Base-by-base conservation (phyloP, 2,797 vertebrate genomes). In the Sebastes variabilis region DNA sequence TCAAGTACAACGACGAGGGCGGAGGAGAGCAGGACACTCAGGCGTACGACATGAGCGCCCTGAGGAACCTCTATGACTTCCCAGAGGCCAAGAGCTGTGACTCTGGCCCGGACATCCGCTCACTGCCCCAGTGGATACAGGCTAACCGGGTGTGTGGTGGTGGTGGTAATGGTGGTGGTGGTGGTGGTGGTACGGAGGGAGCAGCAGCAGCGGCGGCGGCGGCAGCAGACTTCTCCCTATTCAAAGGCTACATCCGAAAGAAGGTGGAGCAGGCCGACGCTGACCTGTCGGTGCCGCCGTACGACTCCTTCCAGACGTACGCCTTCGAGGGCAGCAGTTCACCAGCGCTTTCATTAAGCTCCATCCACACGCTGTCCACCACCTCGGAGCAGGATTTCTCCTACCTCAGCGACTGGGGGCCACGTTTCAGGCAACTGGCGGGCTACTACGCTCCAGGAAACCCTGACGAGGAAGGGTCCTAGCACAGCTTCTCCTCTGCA, bases 1-100 rank as follows among this genome's bases (percentile, higher is more conserved):
- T 99, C 95, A 99, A 99, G 86, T 99, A 99, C 96, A 99, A 99
- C 0, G 99, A 99, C 1, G 99, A 99, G 81, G 99, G 99, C 0
- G 99, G 99, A 0, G 98, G 99, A 0, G 99, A 99, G 93, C 98
- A 99, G 95, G 99, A 99, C 97, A 99, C 99, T 0, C 97, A 99
- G 90, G 99, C 99, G 10, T 99, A 99, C 4, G 99, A 99, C 95
- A 99, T 99, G 99, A 98, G 97, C 7, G 97, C 99, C 9, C 93
- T 99, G 87, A 96, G 99, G 58, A 99, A 97, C 93, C 98, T 99
- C 82, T 99, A 99, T 2, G 98, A 99, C 94, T 98, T 99, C 83
- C 97, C 97, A 0, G 98, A 99, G 86, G 94, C 96, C 82, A 98
- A 98, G 87, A 95, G 94, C 18, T 90, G 96, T 0, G 97, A 97